phyloP scores from a whole-genome alignment of 2,888 invertebrate genomes.

The Himalopsyche tibetana region DNA sequence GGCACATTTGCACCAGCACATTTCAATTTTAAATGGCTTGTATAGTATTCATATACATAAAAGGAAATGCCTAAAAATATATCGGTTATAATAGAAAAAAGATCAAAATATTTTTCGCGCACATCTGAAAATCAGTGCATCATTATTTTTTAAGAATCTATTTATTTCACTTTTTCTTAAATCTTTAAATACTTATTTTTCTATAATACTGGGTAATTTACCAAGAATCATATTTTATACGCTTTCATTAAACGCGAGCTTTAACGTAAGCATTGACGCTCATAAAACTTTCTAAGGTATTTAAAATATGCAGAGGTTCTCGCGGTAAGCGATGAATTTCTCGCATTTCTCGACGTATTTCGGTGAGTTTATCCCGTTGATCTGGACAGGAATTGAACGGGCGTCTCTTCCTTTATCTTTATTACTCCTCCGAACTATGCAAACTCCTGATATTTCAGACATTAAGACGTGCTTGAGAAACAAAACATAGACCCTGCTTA shows the following conservation, averaged over 20 bases:
- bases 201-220: neutral
- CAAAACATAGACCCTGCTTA: constrained; percentile 20
- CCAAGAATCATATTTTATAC: neutral
- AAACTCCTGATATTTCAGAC: constrained; percentile 41
- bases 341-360: constrained; percentile 54
- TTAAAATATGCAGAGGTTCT: constrained; percentile 35
- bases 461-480: constrained; percentile 11
- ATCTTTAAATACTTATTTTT: too few relatives aligned
- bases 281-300: neutral
- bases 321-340: constrained; percentile 48
- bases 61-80: too few relatives aligned
- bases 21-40: too few relatives aligned
- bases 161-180: too few relatives aligned
- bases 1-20: too few relatives aligned
- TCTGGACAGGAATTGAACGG: constrained; percentile 47
- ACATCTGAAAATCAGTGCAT: too few relatives aligned
- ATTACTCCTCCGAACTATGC: constrained; percentile 46
- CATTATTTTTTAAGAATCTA: too few relatives aligned
- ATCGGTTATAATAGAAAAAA: too few relatives aligned
- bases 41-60: too few relatives aligned
- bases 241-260: neutral
- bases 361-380: constrained; percentile 49
- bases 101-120: too few relatives aligned
- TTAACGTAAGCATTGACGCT: neutral
- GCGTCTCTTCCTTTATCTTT: constrained; percentile 48